These are phyloP conservation scores for Crocidura indochinensis DNA, from an alignment of 2,797 vertebrate species.

Conservation along the genomic window DNA sequence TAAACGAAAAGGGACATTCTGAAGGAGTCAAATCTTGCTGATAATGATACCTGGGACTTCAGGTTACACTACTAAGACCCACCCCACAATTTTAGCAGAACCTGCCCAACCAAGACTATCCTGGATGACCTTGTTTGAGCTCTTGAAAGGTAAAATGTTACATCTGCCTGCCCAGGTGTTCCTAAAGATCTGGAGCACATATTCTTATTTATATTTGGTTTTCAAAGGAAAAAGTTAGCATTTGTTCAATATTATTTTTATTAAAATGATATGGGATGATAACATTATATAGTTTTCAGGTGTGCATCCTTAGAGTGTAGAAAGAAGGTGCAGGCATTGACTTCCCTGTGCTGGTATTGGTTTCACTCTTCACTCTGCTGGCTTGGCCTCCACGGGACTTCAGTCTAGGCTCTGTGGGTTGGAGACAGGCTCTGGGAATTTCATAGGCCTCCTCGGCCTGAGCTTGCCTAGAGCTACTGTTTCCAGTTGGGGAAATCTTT, in stretches of 20 bases:
- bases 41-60: neutral
- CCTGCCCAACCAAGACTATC: neutral
- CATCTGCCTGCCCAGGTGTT: neutral
- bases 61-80: neutral
- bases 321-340: neutral
- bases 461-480: conserved; percentile 69
- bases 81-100: neutral
- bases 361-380: conserved; percentile 26
- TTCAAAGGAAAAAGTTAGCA: neutral
- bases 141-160: neutral
- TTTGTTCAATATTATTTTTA: neutral
- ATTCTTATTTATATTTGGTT: conserved; percentile 7
- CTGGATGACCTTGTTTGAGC: neutral
- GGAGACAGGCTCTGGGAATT: conserved; percentile 33
- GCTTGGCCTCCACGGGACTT: conserved; percentile 9
- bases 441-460: conserved; percentile 7
- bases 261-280: neutral
- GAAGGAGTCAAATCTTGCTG: neutral
- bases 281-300: neutral
- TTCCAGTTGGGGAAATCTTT: conserved; percentile 81
- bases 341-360: conserved; percentile 16
- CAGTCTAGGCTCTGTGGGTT: neutral
- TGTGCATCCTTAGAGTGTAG: neutral
- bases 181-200: neutral
- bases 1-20: neutral